Percentiles rank a stretch among this genome's conserved stretches.
phyloP scores from a whole-genome alignment of 2,888 invertebrate genomes.

The Xestia sexstrigata region DNA sequence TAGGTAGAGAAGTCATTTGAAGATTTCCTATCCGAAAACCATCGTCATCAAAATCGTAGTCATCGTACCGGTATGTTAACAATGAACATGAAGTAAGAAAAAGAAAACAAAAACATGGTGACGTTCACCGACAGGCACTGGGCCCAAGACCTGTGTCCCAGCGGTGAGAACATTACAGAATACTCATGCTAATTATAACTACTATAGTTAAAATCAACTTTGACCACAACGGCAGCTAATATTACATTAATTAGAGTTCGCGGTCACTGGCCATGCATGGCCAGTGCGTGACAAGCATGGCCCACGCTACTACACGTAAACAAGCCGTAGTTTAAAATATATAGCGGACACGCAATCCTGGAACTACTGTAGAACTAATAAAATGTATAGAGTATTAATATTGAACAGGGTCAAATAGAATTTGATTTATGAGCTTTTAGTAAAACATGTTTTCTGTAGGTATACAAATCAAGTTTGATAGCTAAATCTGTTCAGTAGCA shows the following conservation, averaged over 20 bases:
- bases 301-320: constrained; percentile 50
- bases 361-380: background rate
- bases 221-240: constrained; percentile 57
- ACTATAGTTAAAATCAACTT: constrained; percentile 21
- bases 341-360: constrained; percentile 55
- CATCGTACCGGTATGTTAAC: background rate
- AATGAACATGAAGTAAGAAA: background rate
- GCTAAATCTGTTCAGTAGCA: background rate
- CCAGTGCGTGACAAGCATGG: constrained; percentile 69
- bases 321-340: constrained; percentile 55
- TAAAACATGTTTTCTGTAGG: background rate
- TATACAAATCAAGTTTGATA: background rate
- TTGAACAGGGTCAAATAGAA: background rate
- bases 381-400: background rate
- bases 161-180: too few relatives aligned
- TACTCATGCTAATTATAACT: background rate
- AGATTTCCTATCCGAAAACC: too few relatives aligned
- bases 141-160: background rate
- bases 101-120: background rate
- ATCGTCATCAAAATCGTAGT: too few relatives aligned
- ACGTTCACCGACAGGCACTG: background rate
- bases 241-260: constrained; percentile 74
- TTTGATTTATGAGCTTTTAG: background rate
- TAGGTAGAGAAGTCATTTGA: too few relatives aligned
- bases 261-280: constrained; percentile 58